Base-by-base conservation (phyloP, 2,888 invertebrate genomes). In the Monoplex corrugatus region DNA sequence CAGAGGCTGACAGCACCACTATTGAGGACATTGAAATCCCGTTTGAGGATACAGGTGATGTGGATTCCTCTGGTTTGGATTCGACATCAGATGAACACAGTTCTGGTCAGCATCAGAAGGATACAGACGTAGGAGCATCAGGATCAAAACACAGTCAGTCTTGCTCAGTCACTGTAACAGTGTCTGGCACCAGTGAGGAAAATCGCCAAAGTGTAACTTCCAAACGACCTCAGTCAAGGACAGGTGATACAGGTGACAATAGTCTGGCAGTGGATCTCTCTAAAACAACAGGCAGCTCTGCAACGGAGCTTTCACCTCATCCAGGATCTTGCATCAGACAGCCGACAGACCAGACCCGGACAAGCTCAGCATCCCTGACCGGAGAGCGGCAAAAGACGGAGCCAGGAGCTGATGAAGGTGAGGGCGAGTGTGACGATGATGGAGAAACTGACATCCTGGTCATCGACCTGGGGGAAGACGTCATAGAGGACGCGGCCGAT, bases 1-100 rank as follows among this genome's bases (percentile, higher is more conserved):
- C 92, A 0, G 94, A 94, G 87, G 93, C 94, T 13, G 94, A 93
- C 89, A 94, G 93, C 89, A 93, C 94, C 38, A 94, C 93, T 0
- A 87, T 88, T 75, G 90, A 80, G 6, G 91, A 91, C 44, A 87
- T 85, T 43, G 68, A 88, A 40, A 43, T 82, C 6, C 78, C 43
- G 28, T 19, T 57, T 13, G 78, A 75, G 0, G 78, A 45, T 2
- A 19, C 45, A 19, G 28, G 23, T n/a, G 63, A 80, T 2, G 43
- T 23, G 16, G 57, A 50, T 16, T 28, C 44, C 0, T 28, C 57
- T 43, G 72, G n/a, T 8, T 43, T 78, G 6, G 84, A 57, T n/a
- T 89, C 85, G 2, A 80, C 72, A 8, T 28, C 38, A 19, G 85
- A 78, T 35, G 85, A 43, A 28, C 45, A 83, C n/a, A n/a, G 28